phyloP scores from a whole-genome alignment of 2,113 vertebrate genomes.

The Hippocampus mohnikei region DNA sequence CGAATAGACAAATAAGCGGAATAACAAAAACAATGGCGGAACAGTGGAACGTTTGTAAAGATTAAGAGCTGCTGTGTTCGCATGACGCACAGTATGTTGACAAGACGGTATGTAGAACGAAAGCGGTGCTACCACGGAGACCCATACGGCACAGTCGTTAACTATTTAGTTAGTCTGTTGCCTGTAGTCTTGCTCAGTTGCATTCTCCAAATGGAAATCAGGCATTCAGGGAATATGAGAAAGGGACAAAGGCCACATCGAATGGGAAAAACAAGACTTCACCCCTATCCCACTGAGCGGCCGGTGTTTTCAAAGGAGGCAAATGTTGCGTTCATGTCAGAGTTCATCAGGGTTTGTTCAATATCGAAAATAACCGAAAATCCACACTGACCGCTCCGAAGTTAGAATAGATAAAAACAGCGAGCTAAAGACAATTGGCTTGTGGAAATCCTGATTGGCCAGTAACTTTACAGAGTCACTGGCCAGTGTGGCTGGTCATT shows the following conservation, averaged over 20 bases:
- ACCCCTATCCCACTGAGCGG: no score
- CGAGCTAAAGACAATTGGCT: no score
- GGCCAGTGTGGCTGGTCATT: no score
- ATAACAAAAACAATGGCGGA: slow-evolving; percentile 38
- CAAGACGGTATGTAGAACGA: slow-evolving; percentile 20
- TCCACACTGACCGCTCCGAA: no score
- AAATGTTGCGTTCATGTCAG: no score
- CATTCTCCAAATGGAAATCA: slow-evolving; percentile 47
- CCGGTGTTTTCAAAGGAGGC: no score
- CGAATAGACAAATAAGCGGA: not conserved
- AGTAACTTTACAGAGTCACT: no score
- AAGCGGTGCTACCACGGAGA: slow-evolving; percentile 28
- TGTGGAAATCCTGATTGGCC: no score
- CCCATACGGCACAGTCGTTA: slow-evolving; percentile 23
- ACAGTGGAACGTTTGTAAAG: slow-evolving; percentile 61
- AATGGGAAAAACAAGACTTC: slow-evolving; percentile 20
- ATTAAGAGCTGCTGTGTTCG: slow-evolving; percentile 55
- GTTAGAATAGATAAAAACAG: no score
- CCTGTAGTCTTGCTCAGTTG: slow-evolving; percentile 34
- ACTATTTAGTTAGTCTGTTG: slow-evolving; percentile 13
- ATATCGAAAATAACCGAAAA: no score
- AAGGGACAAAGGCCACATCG: slow-evolving; percentile 31
- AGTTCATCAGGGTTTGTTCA: no score
- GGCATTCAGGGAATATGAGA: slow-evolving; percentile 51
- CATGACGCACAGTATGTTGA: slow-evolving; percentile 32